Evolutionary conservation across 2,113 vertebrate genomes (phyloP), one percentile per base, ranked within the genome.

Genomic region (Passer montanus): DNA sequence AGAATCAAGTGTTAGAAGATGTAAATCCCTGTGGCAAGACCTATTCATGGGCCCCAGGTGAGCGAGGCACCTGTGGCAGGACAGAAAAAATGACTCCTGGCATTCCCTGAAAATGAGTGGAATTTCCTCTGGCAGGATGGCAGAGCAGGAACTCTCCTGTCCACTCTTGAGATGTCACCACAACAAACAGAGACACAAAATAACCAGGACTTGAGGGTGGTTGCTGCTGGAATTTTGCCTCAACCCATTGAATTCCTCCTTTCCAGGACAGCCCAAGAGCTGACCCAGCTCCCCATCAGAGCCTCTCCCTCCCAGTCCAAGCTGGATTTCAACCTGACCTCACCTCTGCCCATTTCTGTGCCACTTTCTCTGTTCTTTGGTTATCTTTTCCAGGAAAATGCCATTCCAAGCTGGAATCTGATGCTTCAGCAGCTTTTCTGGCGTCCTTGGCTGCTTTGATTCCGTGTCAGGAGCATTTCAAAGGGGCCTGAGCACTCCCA

Each of bases 241-340:
- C 20, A 28, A 11, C 49, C 43, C 35, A 0, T 4, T 0, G 19
- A 30, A 50, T 44, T 53, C 31, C 14, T 62, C n/a, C 2, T 41
- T 35, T 35, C 15, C 35, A 14, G 35, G 1, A 2, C 0, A 37
- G 13, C 7, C 0, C 72, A 46, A n/a, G 50, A 35, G 6, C 43
- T 26, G 55, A 22, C 30, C 72, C 67, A 58, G 35, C 31, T 83
- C 49, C 72, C 11, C 78, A 24, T 4, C 70, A 33, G 20, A 73
- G 16, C 67, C 41, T 60, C 37, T 68, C 30, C 47, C 70, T 70
- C 52, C 35, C 63, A 14, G 3, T 1, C n/a, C 7, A 0, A 35
- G 33, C 52, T 44, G 62, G 10, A 2, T 83, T 80, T 73, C 18
- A 1, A 9, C 23, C 60, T 2, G 20, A n/a, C 15, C 49, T 8